These are phyloP conservation scores for Sebastes steindachneri DNA, from an alignment of 2,797 vertebrate species.

Conservation along the genomic window DNA sequence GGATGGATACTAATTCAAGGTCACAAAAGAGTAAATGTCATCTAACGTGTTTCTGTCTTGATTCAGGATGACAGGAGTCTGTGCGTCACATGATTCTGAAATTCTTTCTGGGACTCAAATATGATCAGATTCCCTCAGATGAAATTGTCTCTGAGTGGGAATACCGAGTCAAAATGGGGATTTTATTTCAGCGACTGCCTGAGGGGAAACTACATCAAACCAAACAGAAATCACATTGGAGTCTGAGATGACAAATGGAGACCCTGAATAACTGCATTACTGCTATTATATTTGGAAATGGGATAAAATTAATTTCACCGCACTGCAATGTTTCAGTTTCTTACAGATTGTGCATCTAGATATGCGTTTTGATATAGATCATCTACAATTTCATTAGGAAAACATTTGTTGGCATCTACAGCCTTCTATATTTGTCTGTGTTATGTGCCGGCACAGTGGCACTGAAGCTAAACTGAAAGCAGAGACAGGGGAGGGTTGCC, in stretches of 20 bases:
- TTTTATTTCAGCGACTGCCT: conserved; percentile 75
- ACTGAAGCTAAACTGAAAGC: neutral
- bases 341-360: conserved; percentile 45
- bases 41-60: neutral
- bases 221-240: conserved; percentile 72
- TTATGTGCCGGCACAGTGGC: conserved; percentile 4
- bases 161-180: conserved; percentile 55
- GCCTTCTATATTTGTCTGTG: conserved; percentile 29
- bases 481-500: neutral
- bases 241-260: conserved; percentile 74
- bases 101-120: conserved; percentile 37
- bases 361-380: conserved; percentile 54
- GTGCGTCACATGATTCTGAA: conserved; percentile 14
- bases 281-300: conserved; percentile 71
- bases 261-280: conserved; percentile 71
- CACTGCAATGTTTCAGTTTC: conserved; percentile 56
- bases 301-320: conserved; percentile 60
- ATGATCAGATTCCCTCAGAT: conserved; percentile 54
- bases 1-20: neutral
- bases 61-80: conserved; percentile 27
- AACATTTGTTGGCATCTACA: conserved; percentile 42
- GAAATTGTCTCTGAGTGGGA: conserved; percentile 47
- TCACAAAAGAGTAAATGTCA: neutral
- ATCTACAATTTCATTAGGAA: conserved; percentile 57
- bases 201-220: conserved; percentile 71